Base-by-base conservation (phyloP, 2,113 vertebrate species). In the Diadophis punctatus region DNA sequence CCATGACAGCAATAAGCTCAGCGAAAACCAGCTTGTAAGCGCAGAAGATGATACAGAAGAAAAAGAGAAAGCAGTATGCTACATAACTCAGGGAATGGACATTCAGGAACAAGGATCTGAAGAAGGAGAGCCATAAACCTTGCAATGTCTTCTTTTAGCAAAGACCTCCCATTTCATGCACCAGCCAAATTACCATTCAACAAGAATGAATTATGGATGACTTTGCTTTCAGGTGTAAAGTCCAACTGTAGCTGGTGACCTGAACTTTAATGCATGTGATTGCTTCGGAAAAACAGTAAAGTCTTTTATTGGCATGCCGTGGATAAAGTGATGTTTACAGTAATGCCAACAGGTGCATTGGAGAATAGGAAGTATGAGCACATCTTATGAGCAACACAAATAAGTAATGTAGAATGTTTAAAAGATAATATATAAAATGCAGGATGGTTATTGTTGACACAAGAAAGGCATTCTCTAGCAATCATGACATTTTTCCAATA, bases 261-360 rank as follows among this genome's bases (percentile, higher is more conserved):
- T 95, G 97, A 96, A 95, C 94, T 96, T 97, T 95, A 97, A 97
- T 98, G 98, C 98, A 98, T 99, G 98, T 98, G 98, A 98, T 97
- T 98, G 97, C 97, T 98, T 98, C 96, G 97, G 94, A 98, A 97
- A 27, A 97, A 96, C 96, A 97, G 95, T 94, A 94, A 96, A 97
- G 97, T 97, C 95, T 95, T 95, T 95, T 97, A 94, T 96, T 93
- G 97, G 97, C 96, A 97, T 97, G 96, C 96, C 96, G 96, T 96
- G 95, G 97, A 96, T 96, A 96, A 96, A 96, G 92, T 96, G 91
- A 96, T 96, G 96, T 96, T 96, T 95, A 92, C 96, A 92, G 94
- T 96, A 96, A 96, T 97, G 96, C 93, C 10, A 25, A 96, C 96
- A 97, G 95, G 91, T 96, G 93, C 97, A 97, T 96, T 96, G 90